Evolutionary conservation across 2,113 vertebrate species (phyloP).

Genomic region (Triplophysa dalaica): DNA sequence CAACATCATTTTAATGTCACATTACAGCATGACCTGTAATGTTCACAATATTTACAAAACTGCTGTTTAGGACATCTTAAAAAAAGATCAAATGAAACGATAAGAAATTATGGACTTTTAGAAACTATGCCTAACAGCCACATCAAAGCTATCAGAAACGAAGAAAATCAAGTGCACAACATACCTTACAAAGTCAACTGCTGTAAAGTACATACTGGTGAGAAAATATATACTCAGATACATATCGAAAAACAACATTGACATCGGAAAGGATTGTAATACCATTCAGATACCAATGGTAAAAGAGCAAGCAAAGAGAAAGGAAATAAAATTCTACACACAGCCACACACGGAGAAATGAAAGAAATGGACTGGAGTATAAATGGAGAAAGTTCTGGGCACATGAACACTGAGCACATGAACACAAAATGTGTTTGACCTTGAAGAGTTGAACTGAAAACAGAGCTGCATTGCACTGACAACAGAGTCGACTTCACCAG

Average conservation of each 20-base stretch:
- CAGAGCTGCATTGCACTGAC: conserved; percentile 64
- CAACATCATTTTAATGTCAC: conserved; percentile 96
- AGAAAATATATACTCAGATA: conserved; percentile 77
- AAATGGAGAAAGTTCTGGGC: conserved; percentile 58
- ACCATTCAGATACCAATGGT: conserved; percentile 55
- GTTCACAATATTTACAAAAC: conserved; percentile 96
- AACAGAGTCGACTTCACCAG: conserved; percentile 77
- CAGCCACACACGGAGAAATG: neutral
- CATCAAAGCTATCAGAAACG: conserved; percentile 74
- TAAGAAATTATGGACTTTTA: conserved; percentile 77
- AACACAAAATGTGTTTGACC: conserved; percentile 62
- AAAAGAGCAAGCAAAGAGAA: conserved; percentile 58
- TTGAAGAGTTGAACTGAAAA: conserved; percentile 58
- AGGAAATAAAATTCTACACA: conserved; percentile 7
- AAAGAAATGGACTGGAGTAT: conserved; percentile 24
- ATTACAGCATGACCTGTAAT: conserved; percentile 92
- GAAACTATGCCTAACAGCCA: conserved; percentile 81
- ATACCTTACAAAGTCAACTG: conserved; percentile 79
- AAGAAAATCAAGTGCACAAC: conserved; percentile 80
- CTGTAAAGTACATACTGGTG: conserved; percentile 81
- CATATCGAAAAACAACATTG: conserved; percentile 63
- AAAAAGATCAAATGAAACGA: conserved; percentile 69
- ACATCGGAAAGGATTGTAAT: conserved; percentile 62
- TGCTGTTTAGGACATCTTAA: conserved; percentile 86
- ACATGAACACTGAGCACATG: conserved; percentile 33